Base-by-base conservation (phyloP, 2,113 vertebrate genomes). In the Lasiurus cinereus region DNA sequence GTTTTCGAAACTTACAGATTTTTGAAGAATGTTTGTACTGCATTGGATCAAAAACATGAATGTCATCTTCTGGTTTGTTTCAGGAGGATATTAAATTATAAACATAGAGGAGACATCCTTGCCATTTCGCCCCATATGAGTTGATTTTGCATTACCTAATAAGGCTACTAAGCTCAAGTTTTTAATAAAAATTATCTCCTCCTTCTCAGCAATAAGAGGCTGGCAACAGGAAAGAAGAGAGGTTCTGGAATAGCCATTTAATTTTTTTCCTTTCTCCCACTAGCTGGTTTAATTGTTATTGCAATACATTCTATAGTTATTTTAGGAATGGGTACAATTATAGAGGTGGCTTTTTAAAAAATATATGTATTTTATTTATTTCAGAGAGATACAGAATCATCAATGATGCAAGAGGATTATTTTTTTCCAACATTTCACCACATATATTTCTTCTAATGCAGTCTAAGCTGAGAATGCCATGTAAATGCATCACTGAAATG, bases 211-310 rank as follows among this genome's bases (percentile, higher is more conserved):
- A 79, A 19, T 50, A 36, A 86, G 8, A 92, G 72, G 52, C 77
- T 85, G 85, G 29, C 21, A 33, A 67, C 31, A 33, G 29, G 31
- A 33, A 90, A 72, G 62, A 74, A 94, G 64, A 95, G 22, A 73
- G 52, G 90, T 90, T 82, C 73, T 90, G 29, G 5, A 88, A 83
- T 66, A 78, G 5, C 4, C 52, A 13, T 50, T 89, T 72, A 15
- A 70, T 36, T 93, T 88, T 93, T 77, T 91, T 59, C 66, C 22
- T 83, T 95, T 88, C 52, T 67, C 27, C 46, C 9, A 54, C 18
- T 39, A 24, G 4, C 48, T n/a, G 72, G 36, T 82, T 89, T 86
- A 59, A 76, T 31, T 90, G 52, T 85, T 96, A 50, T 43, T 91
- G 86, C 7, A 56, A 39, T 36, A 29, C 19, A 46, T n/a, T 70